Evolutionary conservation across 2,113 vertebrate species (phyloP).

Genomic region (Protobothrops flavoviridis): DNA sequence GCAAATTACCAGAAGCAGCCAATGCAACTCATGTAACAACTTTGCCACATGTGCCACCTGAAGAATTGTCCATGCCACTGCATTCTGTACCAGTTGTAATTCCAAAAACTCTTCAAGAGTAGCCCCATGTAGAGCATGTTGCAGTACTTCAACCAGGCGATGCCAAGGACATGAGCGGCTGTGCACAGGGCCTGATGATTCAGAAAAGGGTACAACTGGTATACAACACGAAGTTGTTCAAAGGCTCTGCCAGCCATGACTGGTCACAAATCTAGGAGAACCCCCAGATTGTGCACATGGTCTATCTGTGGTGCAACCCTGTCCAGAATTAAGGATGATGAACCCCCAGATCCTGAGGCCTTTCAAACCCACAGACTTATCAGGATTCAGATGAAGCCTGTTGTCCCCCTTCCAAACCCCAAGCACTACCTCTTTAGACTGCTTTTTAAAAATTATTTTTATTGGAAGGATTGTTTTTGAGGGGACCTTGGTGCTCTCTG

Average conservation of each 20-base stretch:
- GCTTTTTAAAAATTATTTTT: neutral
- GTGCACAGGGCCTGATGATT: neutral
- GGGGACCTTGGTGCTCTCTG: neutral
- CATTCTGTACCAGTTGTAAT: neutral
- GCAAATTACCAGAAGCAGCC: too few relatives aligned
- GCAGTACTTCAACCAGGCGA: too few relatives aligned
- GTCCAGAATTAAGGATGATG: neutral
- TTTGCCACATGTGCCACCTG: neutral
- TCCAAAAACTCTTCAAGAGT: neutral
- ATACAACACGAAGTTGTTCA: too few relatives aligned
- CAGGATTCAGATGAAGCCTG: neutral
- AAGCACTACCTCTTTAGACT: neutral
- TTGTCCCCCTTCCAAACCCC: neutral
- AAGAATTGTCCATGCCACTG: neutral
- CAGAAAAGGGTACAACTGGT: too few relatives aligned
- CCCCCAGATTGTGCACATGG: neutral
- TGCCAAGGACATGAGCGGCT: neutral
- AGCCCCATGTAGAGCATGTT: neutral
- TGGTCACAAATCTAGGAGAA: too few relatives aligned
- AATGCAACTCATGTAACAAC: neutral
- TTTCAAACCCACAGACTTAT: neutral
- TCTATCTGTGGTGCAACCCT: neutral
- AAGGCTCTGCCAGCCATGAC: too few relatives aligned
- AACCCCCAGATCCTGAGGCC: neutral
- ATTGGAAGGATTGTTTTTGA: neutral